These are phyloP conservation scores for Hydropsyche tenuis DNA, from an alignment of 1,140 invertebrate species.

Conservation along the genomic window DNA sequence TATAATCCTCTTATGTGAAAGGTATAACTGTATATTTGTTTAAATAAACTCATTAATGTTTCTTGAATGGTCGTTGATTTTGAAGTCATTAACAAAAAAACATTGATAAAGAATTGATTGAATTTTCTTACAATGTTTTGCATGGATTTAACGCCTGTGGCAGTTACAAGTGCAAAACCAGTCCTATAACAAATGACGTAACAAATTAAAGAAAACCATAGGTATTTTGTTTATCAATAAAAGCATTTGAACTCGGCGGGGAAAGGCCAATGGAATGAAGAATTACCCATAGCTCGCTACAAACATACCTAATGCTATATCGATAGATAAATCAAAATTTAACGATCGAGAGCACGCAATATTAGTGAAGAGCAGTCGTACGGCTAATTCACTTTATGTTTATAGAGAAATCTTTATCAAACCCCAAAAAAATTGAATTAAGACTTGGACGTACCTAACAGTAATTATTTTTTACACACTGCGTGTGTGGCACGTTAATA, in stretches of 20 bases:
- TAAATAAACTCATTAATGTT: background rate
- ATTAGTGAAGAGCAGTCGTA: background rate
- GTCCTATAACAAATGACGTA: too few species aligned
- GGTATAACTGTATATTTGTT: background rate
- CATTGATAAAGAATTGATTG: too few species aligned
- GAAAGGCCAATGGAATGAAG: conserved; percentile 12
- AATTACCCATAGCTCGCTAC: background rate
- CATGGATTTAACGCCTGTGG: too few species aligned
- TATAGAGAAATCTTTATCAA: background rate
- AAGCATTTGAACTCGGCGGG: background rate
- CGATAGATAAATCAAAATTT: conserved; percentile 16
- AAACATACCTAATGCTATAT: conserved; percentile 8
- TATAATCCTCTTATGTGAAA: background rate
- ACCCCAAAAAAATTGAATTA: background rate
- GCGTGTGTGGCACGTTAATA: background rate
- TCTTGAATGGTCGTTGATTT: too few species aligned
- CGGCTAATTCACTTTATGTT: background rate
- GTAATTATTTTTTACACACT: conserved; percentile 14
- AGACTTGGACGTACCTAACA: background rate
- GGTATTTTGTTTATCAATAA: background rate
- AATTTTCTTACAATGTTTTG: too few species aligned
- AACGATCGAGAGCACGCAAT: conserved; percentile 7
- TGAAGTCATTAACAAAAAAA: too few species aligned
- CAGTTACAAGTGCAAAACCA: too few species aligned
- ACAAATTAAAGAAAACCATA: background rate